Evolutionary conservation across 2,888 invertebrate species (phyloP), one percentile per base, ranked within the genome.

Genomic region (Epirrita christyi): DNA sequence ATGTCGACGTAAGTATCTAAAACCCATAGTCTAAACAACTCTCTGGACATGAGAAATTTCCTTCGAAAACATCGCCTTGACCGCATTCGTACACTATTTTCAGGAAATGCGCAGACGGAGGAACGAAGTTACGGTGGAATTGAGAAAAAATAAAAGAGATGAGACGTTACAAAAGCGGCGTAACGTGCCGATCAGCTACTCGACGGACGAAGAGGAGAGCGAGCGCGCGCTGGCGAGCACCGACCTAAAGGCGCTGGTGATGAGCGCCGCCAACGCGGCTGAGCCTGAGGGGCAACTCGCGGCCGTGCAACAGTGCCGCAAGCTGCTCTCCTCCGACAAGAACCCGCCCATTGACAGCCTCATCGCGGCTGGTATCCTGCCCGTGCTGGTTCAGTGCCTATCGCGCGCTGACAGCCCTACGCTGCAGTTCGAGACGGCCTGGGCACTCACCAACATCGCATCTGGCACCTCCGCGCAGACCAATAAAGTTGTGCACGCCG

Each of bases 291-390:
- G 95, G 69, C 98, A 98, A 87, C 93, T 99, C 70, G 93, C 94
- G 68, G 98, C 99, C 50, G 98, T 99, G 21, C 98, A 99, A 87
- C 96, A 97, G 52, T 98, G 98, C 60, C 94, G 99, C 70, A 99
- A 99, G 88, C 93, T 99, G 72, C 93, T 99, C 34, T 99, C 99
- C 7, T 98, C 98, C 66, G 99, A 99, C 86, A 95, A 98, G 75
- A 99, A 99, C 93, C 99, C 99, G 68, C 99, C 99, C 15, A 99
- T 99, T 75, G 98, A 99, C 92, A 97, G 97, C 64, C 93, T 99
- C 67, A 99, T 99, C 73, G 93, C 95, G 42, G 97, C 97, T 82
- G 98, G 98, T 68, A 98, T 99, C 79, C 94, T 99, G 71, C 99
- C 99, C 46, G 96, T 98, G 74, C 94, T 99, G 73, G 98, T 98